A percentile compares a stretch with the other conserved stretches of the same genome.
Evolutionary conservation across 2,113 vertebrate genomes (phyloP).

Genomic region (Elanus axillaris): DNA sequence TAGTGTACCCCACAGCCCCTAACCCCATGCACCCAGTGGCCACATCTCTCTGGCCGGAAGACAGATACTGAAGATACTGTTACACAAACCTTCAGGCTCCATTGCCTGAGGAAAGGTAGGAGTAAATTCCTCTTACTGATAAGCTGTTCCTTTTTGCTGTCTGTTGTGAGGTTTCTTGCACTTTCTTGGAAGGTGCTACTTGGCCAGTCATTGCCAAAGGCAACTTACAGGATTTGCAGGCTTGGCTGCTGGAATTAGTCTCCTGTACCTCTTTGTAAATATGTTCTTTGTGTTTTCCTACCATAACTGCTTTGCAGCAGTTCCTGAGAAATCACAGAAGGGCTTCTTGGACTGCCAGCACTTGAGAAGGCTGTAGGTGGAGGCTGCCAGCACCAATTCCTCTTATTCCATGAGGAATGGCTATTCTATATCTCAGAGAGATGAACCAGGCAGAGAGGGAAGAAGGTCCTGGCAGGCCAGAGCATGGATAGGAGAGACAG

Average conservation of each 20-base stretch:
- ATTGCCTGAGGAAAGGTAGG: background rate
- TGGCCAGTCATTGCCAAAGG: background rate
- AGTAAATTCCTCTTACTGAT: background rate
- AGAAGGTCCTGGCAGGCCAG: background rate
- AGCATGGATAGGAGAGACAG: background rate
- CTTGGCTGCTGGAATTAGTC: background rate
- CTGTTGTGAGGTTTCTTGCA: background rate
- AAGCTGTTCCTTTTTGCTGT: background rate
- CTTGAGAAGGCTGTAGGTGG: background rate
- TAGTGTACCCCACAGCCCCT: too few relatives aligned
- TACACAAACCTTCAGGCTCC: background rate
- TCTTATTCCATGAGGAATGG: background rate
- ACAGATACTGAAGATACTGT: background rate
- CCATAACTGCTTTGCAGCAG: background rate
- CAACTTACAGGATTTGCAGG: background rate
- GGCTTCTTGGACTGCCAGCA: background rate
- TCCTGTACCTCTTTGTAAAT: background rate
- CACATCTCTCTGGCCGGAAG: background rate
- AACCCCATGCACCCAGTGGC: background rate
- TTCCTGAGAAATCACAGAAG: background rate
- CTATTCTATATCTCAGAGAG: background rate
- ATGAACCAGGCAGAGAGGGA: background rate
- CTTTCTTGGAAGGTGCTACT: background rate
- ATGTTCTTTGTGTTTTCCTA: background rate
- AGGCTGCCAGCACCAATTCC: background rate